A percentile compares a stretch with the other conserved stretches of the same genome.
These are phyloP conservation scores for Saccopteryx bilineata DNA, from an alignment of 2,113 vertebrate genomes.

Conservation along the genomic window DNA sequence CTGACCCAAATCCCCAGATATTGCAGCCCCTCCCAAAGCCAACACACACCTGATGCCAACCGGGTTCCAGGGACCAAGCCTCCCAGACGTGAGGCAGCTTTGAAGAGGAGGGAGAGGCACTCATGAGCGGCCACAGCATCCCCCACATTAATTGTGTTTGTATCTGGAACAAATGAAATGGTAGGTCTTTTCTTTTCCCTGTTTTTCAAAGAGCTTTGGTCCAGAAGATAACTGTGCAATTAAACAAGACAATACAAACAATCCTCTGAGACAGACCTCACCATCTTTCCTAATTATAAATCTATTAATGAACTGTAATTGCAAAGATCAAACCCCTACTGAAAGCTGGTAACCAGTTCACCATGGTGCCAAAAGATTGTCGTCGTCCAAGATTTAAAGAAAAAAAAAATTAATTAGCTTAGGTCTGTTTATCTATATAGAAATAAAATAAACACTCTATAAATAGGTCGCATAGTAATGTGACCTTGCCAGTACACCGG, in stretches of 20 bases:
- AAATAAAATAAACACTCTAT: constrained; percentile 66
- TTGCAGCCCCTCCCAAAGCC: fast-evolving
- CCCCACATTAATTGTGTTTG: neutral
- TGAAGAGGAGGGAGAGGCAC: neutral
- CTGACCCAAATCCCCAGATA: neutral
- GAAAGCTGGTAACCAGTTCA: constrained; percentile 78
- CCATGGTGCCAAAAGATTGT: constrained; percentile 46
- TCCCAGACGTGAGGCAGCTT: neutral
- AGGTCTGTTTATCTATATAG: constrained; percentile 71
- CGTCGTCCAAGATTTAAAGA: constrained; percentile 70
- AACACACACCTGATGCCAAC: fast-evolving
- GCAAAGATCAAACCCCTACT: constrained; percentile 75
- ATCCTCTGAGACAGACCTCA: constrained; percentile 54
- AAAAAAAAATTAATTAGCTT: constrained; percentile 81
- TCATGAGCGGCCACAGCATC: neutral
- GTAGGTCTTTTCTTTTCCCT: neutral
- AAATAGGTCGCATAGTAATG: constrained; percentile 66
- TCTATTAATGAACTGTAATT: constrained; percentile 84
- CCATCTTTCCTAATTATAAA: constrained; percentile 66
- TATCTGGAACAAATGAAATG: neutral
- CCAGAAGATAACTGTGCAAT: constrained; percentile 67
- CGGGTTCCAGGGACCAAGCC: fast-evolving
- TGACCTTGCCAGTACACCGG: constrained; percentile 33
- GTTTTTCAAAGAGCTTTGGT: constrained; percentile 70
- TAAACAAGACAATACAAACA: constrained; percentile 78